phyloP scores from a whole-genome alignment of 2,113 vertebrate species.

The Brienomyrus brachyistius region DNA sequence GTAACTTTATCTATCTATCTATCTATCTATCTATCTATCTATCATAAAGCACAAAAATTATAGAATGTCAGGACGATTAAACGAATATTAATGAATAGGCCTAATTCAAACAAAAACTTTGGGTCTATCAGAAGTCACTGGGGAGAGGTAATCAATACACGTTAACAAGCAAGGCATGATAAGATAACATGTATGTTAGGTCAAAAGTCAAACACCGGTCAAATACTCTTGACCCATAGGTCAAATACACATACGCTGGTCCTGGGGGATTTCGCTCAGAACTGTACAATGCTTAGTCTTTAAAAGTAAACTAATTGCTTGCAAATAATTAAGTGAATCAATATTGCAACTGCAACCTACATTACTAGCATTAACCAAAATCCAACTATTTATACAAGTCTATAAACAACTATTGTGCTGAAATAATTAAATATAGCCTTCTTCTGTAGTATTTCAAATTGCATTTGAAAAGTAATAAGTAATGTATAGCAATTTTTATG shows the following conservation, averaged over 20 bases:
- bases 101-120: constrained; percentile 60
- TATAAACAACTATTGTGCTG: background rate
- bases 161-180: constrained; percentile 79
- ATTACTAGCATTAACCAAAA: background rate
- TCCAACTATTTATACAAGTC: background rate
- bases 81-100: constrained; percentile 49
- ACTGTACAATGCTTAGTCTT: background rate
- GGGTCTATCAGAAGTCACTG: constrained; percentile 64
- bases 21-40: background rate
- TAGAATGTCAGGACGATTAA: background rate
- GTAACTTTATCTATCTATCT: background rate
- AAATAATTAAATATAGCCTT: background rate
- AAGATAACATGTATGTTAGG: constrained; percentile 84
- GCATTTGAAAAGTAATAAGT: background rate
- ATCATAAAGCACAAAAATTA: background rate
- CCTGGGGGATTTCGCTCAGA: background rate
- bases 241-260: constrained; percentile 36
- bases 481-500: background rate
- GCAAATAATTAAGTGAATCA: background rate
- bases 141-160: constrained; percentile 77
- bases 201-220: constrained; percentile 90
- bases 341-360: background rate
- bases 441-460: background rate
- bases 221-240: constrained; percentile 86
- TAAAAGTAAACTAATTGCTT: background rate